A percentile compares a stretch with the other conserved stretches of the same genome.
phyloP scores from a whole-genome alignment of 92 coral and sea anemone species.

The Anthopleura xanthogrammica region DNA sequence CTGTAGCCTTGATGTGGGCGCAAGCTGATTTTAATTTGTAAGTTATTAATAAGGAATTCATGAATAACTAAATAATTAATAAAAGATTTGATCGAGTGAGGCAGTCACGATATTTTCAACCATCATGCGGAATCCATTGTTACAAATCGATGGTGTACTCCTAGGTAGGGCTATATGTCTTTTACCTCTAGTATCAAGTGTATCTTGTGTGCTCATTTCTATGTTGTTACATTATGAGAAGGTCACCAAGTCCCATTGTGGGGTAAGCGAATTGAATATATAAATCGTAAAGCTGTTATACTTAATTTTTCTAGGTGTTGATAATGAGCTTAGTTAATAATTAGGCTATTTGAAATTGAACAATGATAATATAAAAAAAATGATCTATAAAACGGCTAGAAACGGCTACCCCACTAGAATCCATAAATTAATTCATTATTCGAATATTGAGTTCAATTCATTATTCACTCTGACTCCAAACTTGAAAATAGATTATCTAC shows the following conservation, averaged over 20 bases:
- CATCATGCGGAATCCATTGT: conserved; percentile 14
- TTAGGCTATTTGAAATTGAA: too few relatives aligned
- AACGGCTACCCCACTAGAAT: too few relatives aligned
- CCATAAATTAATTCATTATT: too few relatives aligned
- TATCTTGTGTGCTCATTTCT: conserved; percentile 66
- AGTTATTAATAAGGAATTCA: neutral
- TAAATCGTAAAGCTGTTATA: neutral
- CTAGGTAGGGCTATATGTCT: neutral
- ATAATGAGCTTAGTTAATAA: too few relatives aligned
- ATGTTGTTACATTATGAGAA: conserved; percentile 71
- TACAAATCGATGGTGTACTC: conserved; percentile 8
- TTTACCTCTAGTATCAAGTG: conserved; percentile 63
- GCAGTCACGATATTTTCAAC: conserved; percentile 9
- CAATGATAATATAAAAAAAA: too few relatives aligned
- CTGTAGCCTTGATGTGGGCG: neutral
- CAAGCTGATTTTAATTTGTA: neutral
- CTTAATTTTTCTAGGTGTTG: neutral
- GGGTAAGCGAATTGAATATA: conserved; percentile 39
- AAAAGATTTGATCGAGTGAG: too few relatives aligned
- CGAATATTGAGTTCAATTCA: too few relatives aligned
- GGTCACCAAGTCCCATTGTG: conserved; percentile 75
- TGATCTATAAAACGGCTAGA: too few relatives aligned
- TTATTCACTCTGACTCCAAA: too few relatives aligned
- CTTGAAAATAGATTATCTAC: too few relatives aligned
- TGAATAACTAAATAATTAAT: neutral